These are phyloP conservation scores for Hydrolagus colliei DNA, from an alignment of 2,797 vertebrate species.

Conservation along the genomic window DNA sequence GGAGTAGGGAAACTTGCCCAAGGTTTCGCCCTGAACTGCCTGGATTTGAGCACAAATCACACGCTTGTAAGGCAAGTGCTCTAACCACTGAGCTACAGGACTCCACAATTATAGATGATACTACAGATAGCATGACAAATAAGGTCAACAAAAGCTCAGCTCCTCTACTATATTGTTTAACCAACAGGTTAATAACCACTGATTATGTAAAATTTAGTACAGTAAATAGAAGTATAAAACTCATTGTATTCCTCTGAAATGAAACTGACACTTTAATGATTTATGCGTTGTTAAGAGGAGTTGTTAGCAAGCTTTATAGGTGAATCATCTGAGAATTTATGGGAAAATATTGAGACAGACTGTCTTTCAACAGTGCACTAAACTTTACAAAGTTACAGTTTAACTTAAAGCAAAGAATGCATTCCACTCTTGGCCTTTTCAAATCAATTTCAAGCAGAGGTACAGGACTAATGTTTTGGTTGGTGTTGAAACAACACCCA, in stretches of 20 bases:
- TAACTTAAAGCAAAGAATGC: background rate
- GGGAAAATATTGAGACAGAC: background rate
- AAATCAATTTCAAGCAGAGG: background rate
- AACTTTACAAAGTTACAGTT: conserved; percentile 14
- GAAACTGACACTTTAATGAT: no score
- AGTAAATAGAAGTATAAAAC: background rate
- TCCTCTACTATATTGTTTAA: background rate
- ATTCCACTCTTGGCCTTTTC: background rate
- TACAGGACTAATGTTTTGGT: background rate
- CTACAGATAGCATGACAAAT: background rate
- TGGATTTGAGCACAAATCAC: no score
- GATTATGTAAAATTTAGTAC: background rate
- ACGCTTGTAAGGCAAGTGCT: no score
- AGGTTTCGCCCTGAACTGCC: no score
- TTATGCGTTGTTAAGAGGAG: no score
- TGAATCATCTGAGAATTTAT: background rate
- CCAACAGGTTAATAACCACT: background rate
- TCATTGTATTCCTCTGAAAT: no score
- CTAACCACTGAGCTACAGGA: no score
- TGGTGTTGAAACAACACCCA: background rate
- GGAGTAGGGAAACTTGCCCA: no score
- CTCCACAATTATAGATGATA: no score
- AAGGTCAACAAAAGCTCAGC: background rate
- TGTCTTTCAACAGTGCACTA: background rate
- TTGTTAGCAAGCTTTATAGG: background rate